Evolutionary conservation across 2,888 invertebrate species (phyloP).

Genomic region (Tachina lurida): DNA sequence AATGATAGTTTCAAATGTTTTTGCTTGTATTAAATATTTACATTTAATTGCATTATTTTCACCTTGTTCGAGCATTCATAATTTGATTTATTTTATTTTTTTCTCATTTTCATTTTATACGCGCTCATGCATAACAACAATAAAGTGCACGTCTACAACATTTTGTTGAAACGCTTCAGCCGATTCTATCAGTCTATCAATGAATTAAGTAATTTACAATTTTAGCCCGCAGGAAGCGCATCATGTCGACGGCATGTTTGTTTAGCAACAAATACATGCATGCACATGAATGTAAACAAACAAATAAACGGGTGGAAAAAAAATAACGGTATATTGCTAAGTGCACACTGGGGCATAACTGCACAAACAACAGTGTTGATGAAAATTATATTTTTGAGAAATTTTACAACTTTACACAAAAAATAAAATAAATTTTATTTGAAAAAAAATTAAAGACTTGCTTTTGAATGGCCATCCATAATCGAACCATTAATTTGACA

Average conservation of each 20-base stretch:
- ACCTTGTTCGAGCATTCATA: constrained; percentile 31
- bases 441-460: no score
- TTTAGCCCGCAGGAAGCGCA: not conserved
- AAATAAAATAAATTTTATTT: no score
- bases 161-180: constrained; percentile 6
- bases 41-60: constrained; percentile 54
- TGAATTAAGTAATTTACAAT: constrained; percentile 24
- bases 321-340: no score
- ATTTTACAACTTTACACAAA: no score
- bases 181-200: constrained; percentile 25
- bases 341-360: no score
- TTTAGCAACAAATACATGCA: not conserved
- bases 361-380: no score
- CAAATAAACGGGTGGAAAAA: no score
- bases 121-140: not conserved
- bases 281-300: not conserved
- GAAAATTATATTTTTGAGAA: no score
- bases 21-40: constrained; percentile 35
- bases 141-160: not conserved
- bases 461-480: no score
- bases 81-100: no score
- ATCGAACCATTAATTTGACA: no score
- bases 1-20: not conserved
- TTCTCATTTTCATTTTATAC: not conserved
- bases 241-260: not conserved